These are phyloP conservation scores for Canis aureus DNA, from an alignment of 2,113 vertebrate species.

Conservation along the genomic window DNA sequence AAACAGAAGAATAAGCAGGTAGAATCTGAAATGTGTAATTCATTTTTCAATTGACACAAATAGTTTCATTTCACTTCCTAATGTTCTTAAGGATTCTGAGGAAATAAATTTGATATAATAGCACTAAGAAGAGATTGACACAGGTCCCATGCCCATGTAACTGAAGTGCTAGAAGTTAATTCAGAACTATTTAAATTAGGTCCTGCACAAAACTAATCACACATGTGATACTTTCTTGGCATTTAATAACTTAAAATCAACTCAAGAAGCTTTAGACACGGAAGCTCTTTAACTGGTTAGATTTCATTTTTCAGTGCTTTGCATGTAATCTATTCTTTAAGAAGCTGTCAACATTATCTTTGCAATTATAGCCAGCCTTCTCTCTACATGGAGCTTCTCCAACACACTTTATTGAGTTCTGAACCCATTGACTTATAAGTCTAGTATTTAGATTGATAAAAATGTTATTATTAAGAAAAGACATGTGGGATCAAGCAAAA, in stretches of 20 bases:
- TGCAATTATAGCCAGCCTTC: background rate
- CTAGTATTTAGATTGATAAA: background rate
- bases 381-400: background rate
- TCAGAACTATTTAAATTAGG: background rate
- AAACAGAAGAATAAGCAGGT: background rate
- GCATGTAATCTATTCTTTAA: background rate
- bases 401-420: background rate
- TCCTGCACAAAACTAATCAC: background rate
- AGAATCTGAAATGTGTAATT: background rate
- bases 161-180: background rate
- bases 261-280: background rate
- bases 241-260: constrained; percentile 20
- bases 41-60: background rate
- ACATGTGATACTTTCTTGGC: background rate
- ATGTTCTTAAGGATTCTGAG: background rate
- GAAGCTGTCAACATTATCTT: background rate
- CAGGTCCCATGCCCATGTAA: too few species aligned
- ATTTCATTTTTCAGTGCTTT: background rate
- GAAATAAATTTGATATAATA: constrained; percentile 1
- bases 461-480: background rate
- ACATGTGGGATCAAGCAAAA: background rate
- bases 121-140: background rate
- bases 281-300: background rate
- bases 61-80: background rate
- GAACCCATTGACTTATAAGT: background rate